Evolutionary conservation across 2,888 invertebrate genomes (phyloP), one percentile per base, ranked within the genome.

Genomic region (Lepas anatifera): DNA sequence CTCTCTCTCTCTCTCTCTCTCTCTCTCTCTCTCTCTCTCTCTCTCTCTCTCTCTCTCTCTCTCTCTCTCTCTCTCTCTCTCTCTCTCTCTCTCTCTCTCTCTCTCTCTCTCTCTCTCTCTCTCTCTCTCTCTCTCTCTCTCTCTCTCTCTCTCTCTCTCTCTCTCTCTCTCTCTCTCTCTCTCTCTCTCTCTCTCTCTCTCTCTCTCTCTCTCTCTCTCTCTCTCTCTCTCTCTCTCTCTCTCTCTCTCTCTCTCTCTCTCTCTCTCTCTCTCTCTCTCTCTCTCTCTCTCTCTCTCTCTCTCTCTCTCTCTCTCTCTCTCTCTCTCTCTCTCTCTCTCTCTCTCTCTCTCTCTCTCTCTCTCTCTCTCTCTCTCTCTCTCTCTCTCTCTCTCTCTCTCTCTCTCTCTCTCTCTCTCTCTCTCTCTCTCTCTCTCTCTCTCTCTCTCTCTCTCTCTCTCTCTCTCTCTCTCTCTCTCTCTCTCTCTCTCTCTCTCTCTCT

Each of bases 251-350:
- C 8, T 39, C 39, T 39, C 13, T 39, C 39, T 39, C 39, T 39
- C 39, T 39, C 13, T 39, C 13, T 39, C 39, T 39, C 39, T 39
- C 39, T 13, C 7, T 13, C 35, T 64, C 69, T 66, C 63, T 32
- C 43, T 18, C 64, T 50, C 32, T 27, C 67, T 63, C 35, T 11
- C 69, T 64, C 69, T 63, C 69, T 25, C 64, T 37, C 41, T 37
- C 64, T 25, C 52, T 52, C 37, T 69, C 29, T 52, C 58, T 69
- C 37, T 32, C 52, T 35, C 52, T 50, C 37, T 43, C 52, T 35
- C 37, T 25, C 69, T 35, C 52, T 22, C 10, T 37, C 48, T 13
- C 37, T 18, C 22, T 52, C 52, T 35, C 27, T 27, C 32, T n/a
- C n/a, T n/a, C n/a, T n/a, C n/a, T n/a, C n/a, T n/a, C n/a, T n/a